A percentile compares a stretch with the other conserved stretches of the same genome.
Evolutionary conservation across 2,888 invertebrate species (phyloP).

Genomic region (Brachyptera risi): DNA sequence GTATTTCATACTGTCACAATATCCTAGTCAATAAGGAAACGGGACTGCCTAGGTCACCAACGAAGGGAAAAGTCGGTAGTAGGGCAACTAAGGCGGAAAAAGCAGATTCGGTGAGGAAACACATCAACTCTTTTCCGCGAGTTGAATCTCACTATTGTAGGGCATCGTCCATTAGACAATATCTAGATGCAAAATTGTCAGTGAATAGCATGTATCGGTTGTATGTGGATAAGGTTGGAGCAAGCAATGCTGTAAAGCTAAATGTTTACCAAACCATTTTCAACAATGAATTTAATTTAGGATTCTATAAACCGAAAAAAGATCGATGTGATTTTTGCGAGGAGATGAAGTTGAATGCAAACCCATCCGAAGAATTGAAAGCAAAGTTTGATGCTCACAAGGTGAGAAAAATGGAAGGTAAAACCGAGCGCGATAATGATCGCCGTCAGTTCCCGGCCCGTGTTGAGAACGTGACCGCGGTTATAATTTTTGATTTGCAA

Average conservation of each 20-base stretch:
- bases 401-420: not conserved
- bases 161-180: slow-evolving; percentile 31
- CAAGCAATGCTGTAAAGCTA: slow-evolving; percentile 28
- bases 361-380: slow-evolving; percentile 28
- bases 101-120: slow-evolving; percentile 12
- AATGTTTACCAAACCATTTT: slow-evolving; percentile 33
- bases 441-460: no score
- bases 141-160: slow-evolving; percentile 34
- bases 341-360: not conserved
- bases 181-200: slow-evolving; percentile 32
- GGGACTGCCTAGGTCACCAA: not conserved
- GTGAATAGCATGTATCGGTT: slow-evolving; percentile 34
- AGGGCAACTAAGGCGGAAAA: not conserved
- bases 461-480: not conserved
- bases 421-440: not conserved
- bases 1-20: not conserved
- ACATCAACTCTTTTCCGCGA: slow-evolving; percentile 34
- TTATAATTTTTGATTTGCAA: not conserved
- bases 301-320: slow-evolving; percentile 35
- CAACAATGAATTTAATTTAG: slow-evolving; percentile 32
- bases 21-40: not conserved
- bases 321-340: slow-evolving; percentile 32
- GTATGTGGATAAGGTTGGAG: slow-evolving; percentile 27
- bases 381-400: not conserved
- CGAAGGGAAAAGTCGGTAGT: not conserved